These are phyloP conservation scores for Notothenia rossii DNA, from an alignment of 2,113 vertebrate genomes.

Conservation along the genomic window DNA sequence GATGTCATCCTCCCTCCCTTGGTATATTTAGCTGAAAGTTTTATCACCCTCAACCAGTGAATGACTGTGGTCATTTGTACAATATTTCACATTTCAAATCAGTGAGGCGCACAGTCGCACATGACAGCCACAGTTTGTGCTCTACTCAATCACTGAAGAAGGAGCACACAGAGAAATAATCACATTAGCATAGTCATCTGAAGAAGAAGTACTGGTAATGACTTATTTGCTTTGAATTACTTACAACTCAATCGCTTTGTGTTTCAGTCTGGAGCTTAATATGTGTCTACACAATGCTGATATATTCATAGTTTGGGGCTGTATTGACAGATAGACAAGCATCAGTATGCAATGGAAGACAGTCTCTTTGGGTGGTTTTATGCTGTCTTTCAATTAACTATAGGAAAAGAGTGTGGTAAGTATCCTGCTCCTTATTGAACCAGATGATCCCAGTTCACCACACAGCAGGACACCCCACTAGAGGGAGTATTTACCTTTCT, in stretches of 20 bases:
- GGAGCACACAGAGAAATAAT: conserved; percentile 68
- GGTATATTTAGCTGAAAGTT: conserved; percentile 59
- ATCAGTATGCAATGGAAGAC: conserved; percentile 7
- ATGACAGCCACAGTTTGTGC: conserved; percentile 63
- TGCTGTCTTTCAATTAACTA: background rate
- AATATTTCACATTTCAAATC: conserved; percentile 72
- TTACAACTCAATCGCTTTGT: conserved; percentile 33
- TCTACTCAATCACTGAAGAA: conserved; percentile 74
- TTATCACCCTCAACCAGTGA: conserved; percentile 55
- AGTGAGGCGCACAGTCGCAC: conserved; percentile 37
- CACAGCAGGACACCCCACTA: conserved; percentile 50
- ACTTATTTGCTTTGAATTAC: conserved; percentile 66
- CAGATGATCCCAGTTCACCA: background rate
- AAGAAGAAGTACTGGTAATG: conserved; percentile 62
- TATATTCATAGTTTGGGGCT: conserved; percentile 10
- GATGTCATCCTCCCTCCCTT: conserved; percentile 33
- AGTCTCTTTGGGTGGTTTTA: background rate
- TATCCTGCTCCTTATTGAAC: background rate
- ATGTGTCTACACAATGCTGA: background rate
- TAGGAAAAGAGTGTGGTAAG: background rate
- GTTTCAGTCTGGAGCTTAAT: background rate
- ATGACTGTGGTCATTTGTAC: conserved; percentile 63
- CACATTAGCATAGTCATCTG: conserved; percentile 77
- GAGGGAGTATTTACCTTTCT: conserved; percentile 53
- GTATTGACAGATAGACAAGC: conserved; percentile 20